Evolutionary conservation across 2,888 invertebrate genomes (phyloP).

Genomic region (Chrysotoxum bicinctum): DNA sequence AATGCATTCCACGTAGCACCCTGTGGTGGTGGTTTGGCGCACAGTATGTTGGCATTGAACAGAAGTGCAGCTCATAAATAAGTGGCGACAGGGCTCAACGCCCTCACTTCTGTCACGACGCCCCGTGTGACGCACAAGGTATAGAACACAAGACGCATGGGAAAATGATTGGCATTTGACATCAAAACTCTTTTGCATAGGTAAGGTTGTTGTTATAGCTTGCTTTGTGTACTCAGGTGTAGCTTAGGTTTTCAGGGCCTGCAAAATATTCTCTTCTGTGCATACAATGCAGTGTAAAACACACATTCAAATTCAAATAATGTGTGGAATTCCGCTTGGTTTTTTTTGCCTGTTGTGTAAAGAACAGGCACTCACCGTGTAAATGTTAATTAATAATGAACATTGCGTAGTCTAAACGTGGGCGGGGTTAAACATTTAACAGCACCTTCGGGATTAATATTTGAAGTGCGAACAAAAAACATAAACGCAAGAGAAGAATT

Average conservation of each 20-base stretch:
- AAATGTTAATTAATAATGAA: constrained; percentile 69
- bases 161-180: constrained; percentile 70
- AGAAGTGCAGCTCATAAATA: constrained; percentile 31
- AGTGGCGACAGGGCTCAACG: constrained; percentile 64
- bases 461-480: constrained; percentile 17
- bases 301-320: constrained; percentile 39
- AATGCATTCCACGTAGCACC: constrained; percentile 61
- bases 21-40: constrained; percentile 19
- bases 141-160: constrained; percentile 33
- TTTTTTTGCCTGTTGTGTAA: neutral
- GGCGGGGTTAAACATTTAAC: constrained; percentile 19
- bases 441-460: constrained; percentile 46
- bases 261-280: neutral
- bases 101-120: constrained; percentile 51
- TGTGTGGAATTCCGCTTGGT: constrained; percentile 44
- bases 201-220: constrained; percentile 4
- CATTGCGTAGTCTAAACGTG: constrained; percentile 56
- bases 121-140: constrained; percentile 6
- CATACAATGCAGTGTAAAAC: constrained; percentile 17
- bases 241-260: neutral
- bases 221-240: constrained; percentile 42
- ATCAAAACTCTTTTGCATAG: constrained; percentile 33
- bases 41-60: constrained; percentile 22
- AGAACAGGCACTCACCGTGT: constrained; percentile 24
- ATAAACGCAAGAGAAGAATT: constrained; percentile 12